Conservation (phyloP, 2,113 vertebrate species). For the Equus quagga region DNA sequence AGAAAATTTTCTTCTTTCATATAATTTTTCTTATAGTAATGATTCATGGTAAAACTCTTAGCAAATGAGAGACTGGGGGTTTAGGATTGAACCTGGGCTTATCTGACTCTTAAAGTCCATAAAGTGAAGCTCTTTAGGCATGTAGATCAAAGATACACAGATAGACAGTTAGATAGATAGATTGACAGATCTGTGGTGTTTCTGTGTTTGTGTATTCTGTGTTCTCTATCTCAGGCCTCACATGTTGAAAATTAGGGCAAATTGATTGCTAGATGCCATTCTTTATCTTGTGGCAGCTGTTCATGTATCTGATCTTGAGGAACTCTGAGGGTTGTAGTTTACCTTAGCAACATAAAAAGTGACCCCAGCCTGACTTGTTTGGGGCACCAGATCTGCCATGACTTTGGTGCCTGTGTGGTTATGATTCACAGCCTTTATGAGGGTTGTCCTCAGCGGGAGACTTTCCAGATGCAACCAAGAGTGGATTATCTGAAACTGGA, state of each 20-base stretch:
- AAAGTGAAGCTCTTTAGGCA: not conserved
- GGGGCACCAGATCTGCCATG: no score
- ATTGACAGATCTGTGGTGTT: no score
- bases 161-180: not conserved
- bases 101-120: not conserved
- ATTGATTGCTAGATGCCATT: not conserved
- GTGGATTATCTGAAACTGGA: not conserved
- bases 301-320: not conserved
- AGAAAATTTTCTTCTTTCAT: not conserved
- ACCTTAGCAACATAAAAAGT: not conserved
- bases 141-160: not conserved
- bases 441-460: no score
- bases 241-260: not conserved
- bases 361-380: no score
- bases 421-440: not conserved
- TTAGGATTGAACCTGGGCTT: not conserved
- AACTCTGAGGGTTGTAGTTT: not conserved
- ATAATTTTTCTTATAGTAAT: not conserved
- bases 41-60: not conserved
- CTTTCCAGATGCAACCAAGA: not conserved
- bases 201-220: not conserved
- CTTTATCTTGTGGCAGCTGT: not conserved
- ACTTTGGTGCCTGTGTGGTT: accelerated
- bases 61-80: not conserved
- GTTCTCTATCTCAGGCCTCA: not conserved